A percentile compares a stretch with the other conserved stretches of the same genome.
These are phyloP conservation scores for Henricia sp. DNA, from an alignment of 53 echinoderm and acorn worm genomes.

Conservation along the genomic window DNA sequence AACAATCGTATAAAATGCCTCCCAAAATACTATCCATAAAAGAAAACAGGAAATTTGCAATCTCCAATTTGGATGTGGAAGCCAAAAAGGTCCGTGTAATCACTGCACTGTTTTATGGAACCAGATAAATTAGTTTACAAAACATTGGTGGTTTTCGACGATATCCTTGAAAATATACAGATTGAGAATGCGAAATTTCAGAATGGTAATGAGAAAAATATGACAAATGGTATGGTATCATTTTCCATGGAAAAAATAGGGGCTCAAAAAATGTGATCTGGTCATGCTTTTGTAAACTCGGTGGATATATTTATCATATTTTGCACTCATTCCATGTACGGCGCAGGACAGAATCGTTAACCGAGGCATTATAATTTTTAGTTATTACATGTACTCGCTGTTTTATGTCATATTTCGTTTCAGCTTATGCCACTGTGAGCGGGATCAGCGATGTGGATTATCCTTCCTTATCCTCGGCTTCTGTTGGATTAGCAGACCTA, in stretches of 20 bases:
- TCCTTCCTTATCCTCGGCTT: constrained; percentile 80
- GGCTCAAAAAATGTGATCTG: background rate
- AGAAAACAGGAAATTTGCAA: background rate
- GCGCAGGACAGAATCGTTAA: background rate
- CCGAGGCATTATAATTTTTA: no score
- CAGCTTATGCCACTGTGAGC: constrained; percentile 80
- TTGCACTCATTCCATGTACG: no score
- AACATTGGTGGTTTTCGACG: background rate
- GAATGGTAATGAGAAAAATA: no score
- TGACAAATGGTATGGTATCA: background rate
- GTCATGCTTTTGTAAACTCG: background rate
- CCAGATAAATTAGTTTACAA: background rate
- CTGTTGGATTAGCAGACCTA: constrained; percentile 87
- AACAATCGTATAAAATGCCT: background rate
- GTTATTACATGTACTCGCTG: background rate
- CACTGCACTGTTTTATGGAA: background rate
- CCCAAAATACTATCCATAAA: background rate
- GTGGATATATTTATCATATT: background rate
- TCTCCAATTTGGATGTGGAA: background rate
- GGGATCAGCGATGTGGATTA: constrained; percentile 91
- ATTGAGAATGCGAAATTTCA: no score
- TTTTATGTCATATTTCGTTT: constrained; percentile 3
- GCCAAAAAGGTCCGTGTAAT: background rate
- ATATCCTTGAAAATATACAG: no score
- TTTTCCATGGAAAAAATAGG: background rate